phyloP scores from a whole-genome alignment of 1,140 invertebrate species.

The Heliconius hewitsoni region DNA sequence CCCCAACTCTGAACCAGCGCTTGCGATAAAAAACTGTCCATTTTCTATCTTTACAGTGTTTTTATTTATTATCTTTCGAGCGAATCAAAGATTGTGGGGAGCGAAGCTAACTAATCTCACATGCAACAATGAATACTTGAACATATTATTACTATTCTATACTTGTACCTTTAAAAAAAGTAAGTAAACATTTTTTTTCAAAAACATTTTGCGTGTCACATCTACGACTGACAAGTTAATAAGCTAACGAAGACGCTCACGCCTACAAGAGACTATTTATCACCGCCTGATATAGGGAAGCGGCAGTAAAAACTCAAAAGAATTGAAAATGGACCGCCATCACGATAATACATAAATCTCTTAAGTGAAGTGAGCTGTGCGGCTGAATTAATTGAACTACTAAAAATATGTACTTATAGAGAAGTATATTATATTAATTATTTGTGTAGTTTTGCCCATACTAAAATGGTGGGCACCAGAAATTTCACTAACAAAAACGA shows the following conservation, averaged over 20 bases:
- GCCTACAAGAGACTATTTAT: conserved; percentile 7
- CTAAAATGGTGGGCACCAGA: no score
- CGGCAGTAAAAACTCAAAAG: not conserved
- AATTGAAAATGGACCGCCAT: not conserved
- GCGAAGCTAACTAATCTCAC: no score
- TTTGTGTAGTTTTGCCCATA: no score
- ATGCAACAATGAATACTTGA: no score
- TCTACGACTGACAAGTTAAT: not conserved
- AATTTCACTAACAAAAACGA: no score
- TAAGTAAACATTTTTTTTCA: no score
- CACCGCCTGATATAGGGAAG: not conserved
- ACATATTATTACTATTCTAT: not conserved
- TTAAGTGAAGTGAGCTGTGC: not conserved
- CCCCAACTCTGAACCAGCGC: no score
- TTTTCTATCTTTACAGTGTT: no score
- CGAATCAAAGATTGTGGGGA: no score
- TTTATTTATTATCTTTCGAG: no score
- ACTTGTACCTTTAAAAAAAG: not conserved
- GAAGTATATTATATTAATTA: no score
- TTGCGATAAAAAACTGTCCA: no score
- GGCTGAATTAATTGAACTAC: not conserved
- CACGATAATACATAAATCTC: not conserved
- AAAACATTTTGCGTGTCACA: not conserved
- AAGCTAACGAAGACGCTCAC: not conserved
- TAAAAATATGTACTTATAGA: not conserved